Conservation (phyloP, 2,113 vertebrate genomes). For the Oostethus manadensis region DNA sequence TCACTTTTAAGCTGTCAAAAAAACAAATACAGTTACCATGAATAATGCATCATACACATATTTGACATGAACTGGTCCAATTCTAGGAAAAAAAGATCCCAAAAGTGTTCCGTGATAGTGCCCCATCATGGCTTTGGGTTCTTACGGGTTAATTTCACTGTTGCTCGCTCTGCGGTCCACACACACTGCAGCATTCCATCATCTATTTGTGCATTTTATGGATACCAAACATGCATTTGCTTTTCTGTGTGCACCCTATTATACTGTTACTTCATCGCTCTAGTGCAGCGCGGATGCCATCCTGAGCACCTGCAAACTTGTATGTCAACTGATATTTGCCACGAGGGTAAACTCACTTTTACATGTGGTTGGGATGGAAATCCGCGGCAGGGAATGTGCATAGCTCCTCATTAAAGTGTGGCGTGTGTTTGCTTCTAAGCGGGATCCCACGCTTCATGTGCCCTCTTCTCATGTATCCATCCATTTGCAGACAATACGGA, state of each 20-base stretch:
- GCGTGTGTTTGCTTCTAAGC: slow-evolving; percentile 12
- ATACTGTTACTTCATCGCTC: neutral
- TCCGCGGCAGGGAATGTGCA: neutral
- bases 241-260: neutral
- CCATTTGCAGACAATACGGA: slow-evolving; percentile 28
- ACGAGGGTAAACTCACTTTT: neutral
- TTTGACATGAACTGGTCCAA: too few species aligned
- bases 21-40: too few species aligned
- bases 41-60: too few species aligned
- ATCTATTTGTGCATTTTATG: neutral
- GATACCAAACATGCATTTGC: neutral
- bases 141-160: too few species aligned
- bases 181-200: neutral
- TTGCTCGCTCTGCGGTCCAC: too few species aligned
- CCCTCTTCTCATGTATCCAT: slow-evolving; percentile 10
- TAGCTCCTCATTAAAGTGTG: slow-evolving; percentile 7
- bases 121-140: too few species aligned
- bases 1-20: too few species aligned
- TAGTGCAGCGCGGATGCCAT: neutral
- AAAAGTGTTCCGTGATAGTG: too few species aligned
- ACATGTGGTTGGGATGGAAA: neutral
- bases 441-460: slow-evolving; percentile 15
- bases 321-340: neutral
- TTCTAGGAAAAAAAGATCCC: too few species aligned
- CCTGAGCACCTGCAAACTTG: neutral